A percentile compares a stretch with the other conserved stretches of the same genome.
Evolutionary conservation across 2,113 vertebrate genomes (phyloP).

Genomic region (Silurus asotus): DNA sequence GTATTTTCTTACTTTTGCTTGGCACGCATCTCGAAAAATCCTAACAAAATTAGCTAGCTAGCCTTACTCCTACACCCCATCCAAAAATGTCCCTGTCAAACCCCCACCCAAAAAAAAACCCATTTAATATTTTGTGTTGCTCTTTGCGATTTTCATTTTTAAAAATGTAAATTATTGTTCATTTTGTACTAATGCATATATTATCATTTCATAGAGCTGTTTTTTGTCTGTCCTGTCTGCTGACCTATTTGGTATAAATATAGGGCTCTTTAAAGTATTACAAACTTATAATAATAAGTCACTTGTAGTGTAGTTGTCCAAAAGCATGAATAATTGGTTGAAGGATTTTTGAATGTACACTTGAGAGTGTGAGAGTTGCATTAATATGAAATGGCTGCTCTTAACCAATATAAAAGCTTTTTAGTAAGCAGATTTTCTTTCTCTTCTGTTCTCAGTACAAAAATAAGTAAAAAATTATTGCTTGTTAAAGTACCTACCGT

Average conservation of each 20-base stretch:
- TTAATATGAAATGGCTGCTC: neutral
- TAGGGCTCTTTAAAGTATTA: neutral
- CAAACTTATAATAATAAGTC: neutral
- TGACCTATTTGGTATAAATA: too few species aligned
- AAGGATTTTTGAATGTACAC: neutral
- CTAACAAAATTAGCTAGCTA: neutral
- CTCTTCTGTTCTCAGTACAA: neutral
- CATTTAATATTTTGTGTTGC: neutral
- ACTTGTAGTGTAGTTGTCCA: neutral
- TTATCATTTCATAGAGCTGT: neutral
- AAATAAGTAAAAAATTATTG: neutral
- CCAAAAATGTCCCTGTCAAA: neutral
- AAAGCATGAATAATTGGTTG: neutral
- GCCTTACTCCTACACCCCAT: neutral
- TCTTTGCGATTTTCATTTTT: neutral
- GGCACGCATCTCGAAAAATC: neutral
- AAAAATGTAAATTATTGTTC: neutral
- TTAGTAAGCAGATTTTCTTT: neutral
- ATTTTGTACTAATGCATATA: neutral
- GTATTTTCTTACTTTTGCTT: neutral
- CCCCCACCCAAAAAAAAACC: too few species aligned
- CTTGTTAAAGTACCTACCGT: neutral
- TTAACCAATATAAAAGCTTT: neutral
- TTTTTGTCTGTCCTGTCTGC: neutral
- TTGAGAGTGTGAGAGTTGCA: neutral